These are phyloP conservation scores for Etheostoma nigrum DNA, from an alignment of 2,797 vertebrate genomes.

Conservation along the genomic window DNA sequence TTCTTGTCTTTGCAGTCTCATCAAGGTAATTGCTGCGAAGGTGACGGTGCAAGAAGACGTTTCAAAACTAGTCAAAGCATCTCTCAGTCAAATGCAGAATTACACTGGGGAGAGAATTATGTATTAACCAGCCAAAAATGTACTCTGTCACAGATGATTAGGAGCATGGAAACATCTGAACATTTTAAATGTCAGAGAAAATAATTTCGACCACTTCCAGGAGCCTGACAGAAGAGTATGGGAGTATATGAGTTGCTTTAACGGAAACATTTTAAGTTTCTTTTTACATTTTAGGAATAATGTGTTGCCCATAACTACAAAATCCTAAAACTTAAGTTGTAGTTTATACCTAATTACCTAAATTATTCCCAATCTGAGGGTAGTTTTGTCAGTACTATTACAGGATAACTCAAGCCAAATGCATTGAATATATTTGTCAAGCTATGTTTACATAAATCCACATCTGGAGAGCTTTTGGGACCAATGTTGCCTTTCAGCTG, in stretches of 20 bases:
- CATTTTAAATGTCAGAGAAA: neutral
- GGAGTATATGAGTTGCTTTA: neutral
- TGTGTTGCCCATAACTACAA: neutral
- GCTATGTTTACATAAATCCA: neutral
- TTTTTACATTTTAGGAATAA: neutral
- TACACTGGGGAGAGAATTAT: neutral
- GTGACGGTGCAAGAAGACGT: neutral
- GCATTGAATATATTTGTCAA: neutral
- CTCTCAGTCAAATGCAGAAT: neutral
- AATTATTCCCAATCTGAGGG: neutral
- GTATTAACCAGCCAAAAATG: neutral
- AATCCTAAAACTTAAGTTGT: neutral
- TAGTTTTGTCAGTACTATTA: neutral
- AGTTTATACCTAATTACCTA: neutral
- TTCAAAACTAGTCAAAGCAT: neutral
- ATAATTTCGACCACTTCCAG: neutral
- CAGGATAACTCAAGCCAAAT: neutral
- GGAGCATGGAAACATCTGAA: neutral
- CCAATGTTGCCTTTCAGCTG: constrained; percentile 4
- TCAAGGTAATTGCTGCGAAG: neutral
- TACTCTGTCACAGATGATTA: neutral
- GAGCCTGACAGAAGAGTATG: neutral
- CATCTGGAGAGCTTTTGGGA: constrained; percentile 1
- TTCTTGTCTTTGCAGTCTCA: too few relatives aligned
- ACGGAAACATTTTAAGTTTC: neutral